Percentiles rank a stretch among this genome's conserved stretches.
Conservation (phyloP, 2,888 invertebrate species). For the Punctoribates punctum region DNA sequence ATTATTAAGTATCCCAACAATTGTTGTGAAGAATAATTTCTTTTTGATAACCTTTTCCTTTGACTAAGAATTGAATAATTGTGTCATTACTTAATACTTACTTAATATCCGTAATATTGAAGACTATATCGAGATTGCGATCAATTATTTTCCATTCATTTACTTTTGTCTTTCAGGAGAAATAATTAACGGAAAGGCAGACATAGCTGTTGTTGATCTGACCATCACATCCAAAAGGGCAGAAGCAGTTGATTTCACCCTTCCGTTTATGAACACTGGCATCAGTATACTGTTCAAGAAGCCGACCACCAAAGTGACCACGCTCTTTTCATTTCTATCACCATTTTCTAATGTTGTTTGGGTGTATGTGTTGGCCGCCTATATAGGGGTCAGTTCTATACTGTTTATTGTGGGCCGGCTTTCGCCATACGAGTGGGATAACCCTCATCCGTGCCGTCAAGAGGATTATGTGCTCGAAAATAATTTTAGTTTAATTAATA, state of each 20-base stretch:
- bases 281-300: slow-evolving; percentile 85
- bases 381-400: slow-evolving; percentile 71
- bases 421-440: slow-evolving; percentile 60
- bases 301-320: slow-evolving; percentile 77
- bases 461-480: slow-evolving; percentile 72
- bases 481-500: slow-evolving; percentile 86
- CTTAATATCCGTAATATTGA: too few species aligned
- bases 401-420: slow-evolving; percentile 59
- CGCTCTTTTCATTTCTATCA: slow-evolving; percentile 84
- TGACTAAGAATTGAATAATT: too few species aligned
- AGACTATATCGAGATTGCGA: too few species aligned
- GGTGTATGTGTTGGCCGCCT: slow-evolving; percentile 76
- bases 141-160: too few species aligned
- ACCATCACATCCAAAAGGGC: slow-evolving; percentile 60
- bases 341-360: slow-evolving; percentile 83
- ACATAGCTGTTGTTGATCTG: slow-evolving; percentile 59
- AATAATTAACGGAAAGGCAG: slow-evolving; percentile 52
- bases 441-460: slow-evolving; percentile 66
- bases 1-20: too few species aligned
- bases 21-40: too few species aligned
- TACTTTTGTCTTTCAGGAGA: slow-evolving; percentile 42
- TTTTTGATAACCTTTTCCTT: too few species aligned
- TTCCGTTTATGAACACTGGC: slow-evolving; percentile 61
- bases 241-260: slow-evolving; percentile 58
- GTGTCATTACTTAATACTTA: too few species aligned